Evolutionary conservation across 2,797 vertebrate species (phyloP), one percentile per base, ranked within the genome.

Genomic region (Pseudomugil gertrudae): DNA sequence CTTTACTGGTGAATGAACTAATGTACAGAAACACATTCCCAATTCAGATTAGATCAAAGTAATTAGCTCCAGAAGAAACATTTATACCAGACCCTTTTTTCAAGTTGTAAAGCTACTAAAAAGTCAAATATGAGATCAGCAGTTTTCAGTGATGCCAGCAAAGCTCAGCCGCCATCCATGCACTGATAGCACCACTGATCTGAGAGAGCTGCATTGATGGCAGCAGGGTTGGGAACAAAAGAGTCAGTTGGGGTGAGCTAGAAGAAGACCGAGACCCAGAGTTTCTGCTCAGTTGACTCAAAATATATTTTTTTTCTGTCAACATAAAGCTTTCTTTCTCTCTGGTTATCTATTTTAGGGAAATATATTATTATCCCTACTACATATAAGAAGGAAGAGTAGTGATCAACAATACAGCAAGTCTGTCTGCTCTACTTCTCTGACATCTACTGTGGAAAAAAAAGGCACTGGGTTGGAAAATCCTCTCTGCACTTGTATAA

Each of bases 401-500:
- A 29, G 50, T 26, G 63, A 50, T 65, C n/a, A 69, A 11, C 66
- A 32, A 13, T 3, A n/a, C 27, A 51, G 29, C 4, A 27, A 69
- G 51, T 62, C 60, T 69, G 32, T 4, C 26, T 50, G 43, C 66
- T n/a, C 59, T 53, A 48, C 27, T 59, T 59, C 11, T 45, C 30
- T 52, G 19, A 32, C 21, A 45, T 72, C 59, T 76, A 63, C 72
- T 70, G 45, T 66, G 72, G n/a, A n/a, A n/a, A 50, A 30, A 40
- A 15, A 13, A 23, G 14, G 73, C 79, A 88, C n/a, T 38, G 71
- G 58, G 74, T 69, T 71, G 81, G 78, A 89, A 88, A 90, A 79
- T 61, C 67, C 82, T 69, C 58, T 30, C 63, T 63, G 70, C 79
- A 80, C 66, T 71, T 57, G 60, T 79, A 89, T 88, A 83, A 90